Evolutionary conservation across 2,888 invertebrate genomes (phyloP).

Genomic region (Macrosiphum euphorbiae): DNA sequence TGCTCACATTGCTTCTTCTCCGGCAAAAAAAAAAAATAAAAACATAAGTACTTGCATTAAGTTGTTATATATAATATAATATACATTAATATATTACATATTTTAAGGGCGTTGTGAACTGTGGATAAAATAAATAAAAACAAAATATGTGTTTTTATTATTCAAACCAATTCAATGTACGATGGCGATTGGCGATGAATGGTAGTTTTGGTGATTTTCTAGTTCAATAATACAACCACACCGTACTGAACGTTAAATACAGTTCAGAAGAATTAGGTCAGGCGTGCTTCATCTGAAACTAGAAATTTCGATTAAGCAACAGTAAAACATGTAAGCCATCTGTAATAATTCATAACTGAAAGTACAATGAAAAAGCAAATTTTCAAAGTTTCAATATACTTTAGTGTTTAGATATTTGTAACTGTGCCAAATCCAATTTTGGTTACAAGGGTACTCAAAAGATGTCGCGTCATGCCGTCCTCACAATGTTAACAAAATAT

Average conservation of each 20-base stretch:
- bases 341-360: background rate
- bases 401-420: too few relatives aligned
- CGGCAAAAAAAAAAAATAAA: too few relatives aligned
- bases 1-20: too few relatives aligned
- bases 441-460: background rate
- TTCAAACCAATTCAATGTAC: background rate
- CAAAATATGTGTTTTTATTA: background rate
- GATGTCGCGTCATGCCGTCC: background rate
- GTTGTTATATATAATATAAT: background rate
- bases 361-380: too few relatives aligned
- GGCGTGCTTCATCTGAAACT: background rate
- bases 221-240: background rate
- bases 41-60: background rate
- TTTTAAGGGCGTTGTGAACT: background rate
- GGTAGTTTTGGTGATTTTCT: background rate
- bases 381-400: background rate
- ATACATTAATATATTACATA: background rate
- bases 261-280: background rate
- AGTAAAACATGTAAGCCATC: background rate
- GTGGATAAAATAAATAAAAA: background rate
- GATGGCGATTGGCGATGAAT: background rate
- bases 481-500: background rate
- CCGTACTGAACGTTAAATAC: background rate
- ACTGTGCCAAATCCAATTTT: background rate
- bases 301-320: background rate